These are phyloP conservation scores for Sabatieria punctata DNA, from an alignment of 2,888 invertebrate species.

Conservation along the genomic window DNA sequence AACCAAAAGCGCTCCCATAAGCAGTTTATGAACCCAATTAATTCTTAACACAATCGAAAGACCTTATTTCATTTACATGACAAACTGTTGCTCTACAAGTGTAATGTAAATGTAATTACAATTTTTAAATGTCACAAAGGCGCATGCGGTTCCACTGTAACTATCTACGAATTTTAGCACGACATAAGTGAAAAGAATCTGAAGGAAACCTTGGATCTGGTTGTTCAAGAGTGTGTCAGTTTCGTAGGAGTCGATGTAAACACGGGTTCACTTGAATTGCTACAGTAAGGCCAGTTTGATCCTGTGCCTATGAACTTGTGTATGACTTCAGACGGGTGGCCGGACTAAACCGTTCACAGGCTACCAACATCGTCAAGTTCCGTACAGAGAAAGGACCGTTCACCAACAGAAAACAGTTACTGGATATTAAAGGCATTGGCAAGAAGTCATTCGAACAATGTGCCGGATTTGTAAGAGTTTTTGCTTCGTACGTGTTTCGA, in stretches of 20 bases:
- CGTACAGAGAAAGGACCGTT: conserved; percentile 55
- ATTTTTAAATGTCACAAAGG: background rate
- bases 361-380: conserved; percentile 57
- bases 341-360: conserved; percentile 57
- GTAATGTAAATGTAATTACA: background rate
- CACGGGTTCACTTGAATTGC: conserved; percentile 59
- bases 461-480: conserved; percentile 60
- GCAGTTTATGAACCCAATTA: too few relatives aligned
- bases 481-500: conserved; percentile 31
- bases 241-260: conserved; percentile 83
- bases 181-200: conserved; percentile 64
- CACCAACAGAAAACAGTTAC: conserved; percentile 52
- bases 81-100: background rate
- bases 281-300: conserved; percentile 43
- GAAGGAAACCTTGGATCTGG: conserved; percentile 50
- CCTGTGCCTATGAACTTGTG: conserved; percentile 9
- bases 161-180: conserved; percentile 44
- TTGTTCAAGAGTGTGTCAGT: conserved; percentile 75
- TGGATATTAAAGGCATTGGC: conserved; percentile 61
- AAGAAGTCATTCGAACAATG: conserved; percentile 69
- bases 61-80: background rate
- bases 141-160: background rate
- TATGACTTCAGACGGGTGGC: conserved; percentile 50
- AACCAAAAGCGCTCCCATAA: too few relatives aligned
- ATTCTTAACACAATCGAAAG: background rate